A percentile compares a stretch with the other conserved stretches of the same genome.
These are phyloP conservation scores for Macaria liturata DNA, from an alignment of 2,888 invertebrate species.

Conservation along the genomic window DNA sequence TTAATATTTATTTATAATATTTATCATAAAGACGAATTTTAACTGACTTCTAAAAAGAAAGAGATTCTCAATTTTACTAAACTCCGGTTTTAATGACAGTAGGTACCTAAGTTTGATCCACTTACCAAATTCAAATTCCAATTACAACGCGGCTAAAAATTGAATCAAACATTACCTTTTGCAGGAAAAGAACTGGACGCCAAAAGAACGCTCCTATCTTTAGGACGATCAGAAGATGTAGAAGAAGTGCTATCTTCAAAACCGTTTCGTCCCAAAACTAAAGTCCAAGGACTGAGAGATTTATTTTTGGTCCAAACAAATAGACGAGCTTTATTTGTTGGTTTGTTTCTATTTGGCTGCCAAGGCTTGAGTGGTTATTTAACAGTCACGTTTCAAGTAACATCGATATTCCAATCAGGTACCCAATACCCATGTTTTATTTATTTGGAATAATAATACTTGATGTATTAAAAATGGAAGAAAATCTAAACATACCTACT, in stretches of 20 bases:
- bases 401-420: constrained; percentile 45
- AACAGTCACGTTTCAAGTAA: constrained; percentile 41
- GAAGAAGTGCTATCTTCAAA: constrained; percentile 19
- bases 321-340: constrained; percentile 45
- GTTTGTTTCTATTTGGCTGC: constrained; percentile 37
- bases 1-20: too few species aligned
- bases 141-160: neutral
- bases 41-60: too few species aligned
- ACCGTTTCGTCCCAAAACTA: constrained; percentile 1
- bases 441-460: too few species aligned
- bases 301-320: constrained; percentile 45
- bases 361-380: constrained; percentile 47
- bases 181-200: constrained; percentile 37
- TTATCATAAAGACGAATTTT: too few species aligned
- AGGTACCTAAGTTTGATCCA: too few species aligned
- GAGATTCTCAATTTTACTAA: too few species aligned
- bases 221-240: constrained; percentile 15
- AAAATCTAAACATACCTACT: too few species aligned
- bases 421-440: too few species aligned
- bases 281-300: constrained; percentile 38
- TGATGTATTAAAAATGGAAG: too few species aligned
- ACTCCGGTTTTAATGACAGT: too few species aligned
- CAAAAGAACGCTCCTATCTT: constrained; percentile 16
- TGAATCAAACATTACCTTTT: constrained; percentile 16
- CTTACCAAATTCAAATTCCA: neutral